Evolutionary conservation across 2,797 vertebrate species (phyloP).

Genomic region (Diplodus puntazzo): DNA sequence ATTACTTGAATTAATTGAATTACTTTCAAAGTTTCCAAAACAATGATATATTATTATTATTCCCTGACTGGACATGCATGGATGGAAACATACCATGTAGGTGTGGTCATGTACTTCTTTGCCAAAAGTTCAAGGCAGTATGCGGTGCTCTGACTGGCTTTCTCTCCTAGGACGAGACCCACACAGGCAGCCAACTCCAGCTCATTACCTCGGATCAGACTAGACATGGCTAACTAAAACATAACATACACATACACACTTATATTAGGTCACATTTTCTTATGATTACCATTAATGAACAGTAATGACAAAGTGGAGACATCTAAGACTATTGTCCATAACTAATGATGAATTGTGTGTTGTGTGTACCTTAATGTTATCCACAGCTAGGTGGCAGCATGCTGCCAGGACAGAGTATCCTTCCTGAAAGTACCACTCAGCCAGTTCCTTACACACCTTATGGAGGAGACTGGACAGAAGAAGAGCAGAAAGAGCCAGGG

Average conservation of each 20-base stretch:
- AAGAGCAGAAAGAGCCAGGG: background rate
- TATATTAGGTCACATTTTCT: background rate
- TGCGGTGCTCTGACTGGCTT: constrained; percentile 88
- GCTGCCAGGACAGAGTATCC: constrained; percentile 91
- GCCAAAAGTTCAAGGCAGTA: constrained; percentile 94
- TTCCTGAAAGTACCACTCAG: constrained; percentile 96
- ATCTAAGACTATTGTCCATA: background rate
- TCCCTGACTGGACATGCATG: background rate
- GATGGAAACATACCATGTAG: constrained; percentile 87
- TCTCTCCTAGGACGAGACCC: constrained; percentile 91
- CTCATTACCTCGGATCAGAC: constrained; percentile 96
- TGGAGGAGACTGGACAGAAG: constrained; percentile 86
- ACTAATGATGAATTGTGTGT: background rate
- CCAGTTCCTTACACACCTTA: constrained; percentile 90
- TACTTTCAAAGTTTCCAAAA: background rate
- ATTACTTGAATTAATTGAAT: background rate
- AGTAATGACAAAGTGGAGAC: background rate
- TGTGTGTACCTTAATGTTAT: constrained; percentile 89
- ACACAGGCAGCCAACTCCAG: constrained; percentile 93
- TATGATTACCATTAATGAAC: background rate
- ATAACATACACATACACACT: constrained; percentile 39
- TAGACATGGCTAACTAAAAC: constrained; percentile 92
- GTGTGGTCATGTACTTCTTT: constrained; percentile 94
- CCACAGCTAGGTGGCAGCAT: constrained; percentile 94
- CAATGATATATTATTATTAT: background rate